Conservation (phyloP, 2,888 invertebrate genomes). For the Tetropium fuscum region DNA sequence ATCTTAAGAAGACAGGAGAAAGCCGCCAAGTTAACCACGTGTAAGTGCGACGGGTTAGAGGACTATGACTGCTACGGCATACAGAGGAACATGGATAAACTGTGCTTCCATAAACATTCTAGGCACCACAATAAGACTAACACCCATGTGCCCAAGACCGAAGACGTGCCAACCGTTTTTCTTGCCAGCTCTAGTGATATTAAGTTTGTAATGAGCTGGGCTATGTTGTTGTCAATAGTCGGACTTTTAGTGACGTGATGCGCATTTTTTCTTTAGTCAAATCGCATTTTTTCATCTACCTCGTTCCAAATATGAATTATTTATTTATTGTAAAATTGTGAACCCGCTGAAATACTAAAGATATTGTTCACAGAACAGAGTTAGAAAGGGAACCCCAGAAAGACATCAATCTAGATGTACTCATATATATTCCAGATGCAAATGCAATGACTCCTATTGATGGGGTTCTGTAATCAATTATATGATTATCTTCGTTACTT, state of each 20-base stretch:
- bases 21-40: conserved; percentile 80
- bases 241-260: conserved; percentile 36
- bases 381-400: conserved; percentile 78
- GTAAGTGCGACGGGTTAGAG: conserved; percentile 80
- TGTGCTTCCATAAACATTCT: conserved; percentile 75
- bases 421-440: too few species aligned
- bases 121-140: conserved; percentile 47
- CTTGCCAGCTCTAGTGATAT: conserved; percentile 27
- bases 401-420: too few species aligned
- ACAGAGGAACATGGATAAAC: conserved; percentile 78
- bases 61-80: conserved; percentile 80
- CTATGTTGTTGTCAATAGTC: conserved; percentile 21
- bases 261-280: conserved; percentile 9
- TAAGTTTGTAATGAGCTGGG: conserved; percentile 24
- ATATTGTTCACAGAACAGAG: conserved; percentile 74
- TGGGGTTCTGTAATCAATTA: too few species aligned
- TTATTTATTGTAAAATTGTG: conserved; percentile 48
- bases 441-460: too few species aligned
- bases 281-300: conserved; percentile 60
- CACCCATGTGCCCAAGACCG: conserved; percentile 41
- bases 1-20: conserved; percentile 83
- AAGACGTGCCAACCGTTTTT: conserved; percentile 38
- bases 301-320: conserved; percentile 57
- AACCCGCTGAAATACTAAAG: conserved; percentile 31
- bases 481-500: too few species aligned